Base-by-base conservation (phyloP, 1,140 invertebrate species). In the Halyomorpha halys region DNA sequence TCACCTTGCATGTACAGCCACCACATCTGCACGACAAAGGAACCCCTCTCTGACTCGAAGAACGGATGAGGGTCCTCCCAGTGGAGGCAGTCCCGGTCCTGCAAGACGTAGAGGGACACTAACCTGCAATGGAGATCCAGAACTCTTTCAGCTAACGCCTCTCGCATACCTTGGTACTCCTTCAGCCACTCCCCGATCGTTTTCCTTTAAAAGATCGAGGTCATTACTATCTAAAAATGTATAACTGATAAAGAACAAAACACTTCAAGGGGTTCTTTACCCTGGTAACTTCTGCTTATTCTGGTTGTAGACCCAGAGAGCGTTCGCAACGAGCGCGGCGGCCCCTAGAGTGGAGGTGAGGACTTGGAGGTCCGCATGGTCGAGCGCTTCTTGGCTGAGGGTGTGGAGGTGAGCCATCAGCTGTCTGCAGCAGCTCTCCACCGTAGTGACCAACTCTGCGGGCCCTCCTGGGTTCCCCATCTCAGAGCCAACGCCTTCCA, bases 21-120 rank as follows among this genome's bases (percentile, higher is more conserved):
- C 88, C 88, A 91, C 81, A 89, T 90, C 73, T 89, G 87, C 56
- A 90, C 79, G 5, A 83, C 82, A 51, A 86, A 87, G 1, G 87
- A 87, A 2, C 84, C 86, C 30, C 84, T 74, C 69, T 88, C 85
- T 11, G 79, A 82, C 72, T 87, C 85, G 68, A 76, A 84, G 70
- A 81, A 85, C 2, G 78, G 74, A 64, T 79, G 80, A 6, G 73
- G 73, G 65, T 74, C 80, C 69, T 81, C 81, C 86, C 81, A 89
- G 71, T 80, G 80, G 14, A 88, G 75, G 13, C 83, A 86, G 49
- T 86, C 83, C 0, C 84, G 82, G 73, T 90, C 87, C 71, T 90
- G 89, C 13, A 90, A 73, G 44, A 91, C 83, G 66, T 88, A 90
- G 1, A 90, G 76, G 1, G 86, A 80, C 16, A 90, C 73, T 13